phyloP scores from a whole-genome alignment of 2,797 vertebrate genomes.

The Chromis chromis region DNA sequence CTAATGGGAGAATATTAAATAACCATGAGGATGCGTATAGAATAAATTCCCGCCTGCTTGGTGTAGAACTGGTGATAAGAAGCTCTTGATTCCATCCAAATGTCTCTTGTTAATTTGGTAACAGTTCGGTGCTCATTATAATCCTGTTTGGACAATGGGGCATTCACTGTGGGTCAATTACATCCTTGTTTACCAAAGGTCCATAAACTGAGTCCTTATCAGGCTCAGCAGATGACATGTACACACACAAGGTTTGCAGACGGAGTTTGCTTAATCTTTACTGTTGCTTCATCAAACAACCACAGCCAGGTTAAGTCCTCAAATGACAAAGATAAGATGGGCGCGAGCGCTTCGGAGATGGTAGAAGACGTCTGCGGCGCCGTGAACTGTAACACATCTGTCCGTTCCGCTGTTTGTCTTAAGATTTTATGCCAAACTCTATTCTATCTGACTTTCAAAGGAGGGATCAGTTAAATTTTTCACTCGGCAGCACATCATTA shows the following conservation, averaged over 20 bases:
- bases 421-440: conserved; percentile 43
- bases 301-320: conserved; percentile 2
- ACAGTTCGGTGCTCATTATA: conserved; percentile 54
- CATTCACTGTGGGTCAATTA: conserved; percentile 54
- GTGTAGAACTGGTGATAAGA: conserved; percentile 34
- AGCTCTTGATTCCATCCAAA: conserved; percentile 20
- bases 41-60: conserved; percentile 7
- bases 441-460: conserved; percentile 56
- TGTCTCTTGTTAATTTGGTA: conserved; percentile 62
- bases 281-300: conserved; percentile 50
- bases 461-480: conserved; percentile 45
- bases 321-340: conserved; percentile 35
- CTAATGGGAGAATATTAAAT: conserved; percentile 19
- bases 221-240: conserved; percentile 61
- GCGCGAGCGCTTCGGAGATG: too few relatives aligned
- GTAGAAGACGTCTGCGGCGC: conserved; percentile 20
- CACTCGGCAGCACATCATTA: conserved; percentile 45
- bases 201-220: conserved; percentile 65
- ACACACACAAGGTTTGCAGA: conserved; percentile 44
- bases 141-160: conserved; percentile 72
- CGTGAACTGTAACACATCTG: conserved; percentile 28
- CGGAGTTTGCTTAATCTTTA: conserved; percentile 51
- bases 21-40: background rate
- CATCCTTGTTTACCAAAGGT: conserved; percentile 67
- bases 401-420: conserved; percentile 45